Evolutionary conservation across 2,113 vertebrate species (phyloP), one percentile per base, ranked within the genome.

Genomic region (Phrynosoma platyrhinos): DNA sequence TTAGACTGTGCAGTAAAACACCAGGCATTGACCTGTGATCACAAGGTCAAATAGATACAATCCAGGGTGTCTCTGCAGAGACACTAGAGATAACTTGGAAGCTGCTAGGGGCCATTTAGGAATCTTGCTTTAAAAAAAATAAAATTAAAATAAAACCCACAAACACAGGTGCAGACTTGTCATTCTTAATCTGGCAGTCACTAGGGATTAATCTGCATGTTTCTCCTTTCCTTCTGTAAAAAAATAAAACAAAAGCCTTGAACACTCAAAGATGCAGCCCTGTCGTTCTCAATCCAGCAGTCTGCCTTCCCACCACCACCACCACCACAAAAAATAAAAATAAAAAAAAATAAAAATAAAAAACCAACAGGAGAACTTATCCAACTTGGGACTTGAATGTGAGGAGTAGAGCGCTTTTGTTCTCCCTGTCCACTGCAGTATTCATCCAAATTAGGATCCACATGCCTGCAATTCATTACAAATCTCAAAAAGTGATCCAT

Each of bases 41-140:
- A 58, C 53, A 80, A 80, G 79, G 79, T 80, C 55, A 62, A 62
- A 32, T 62, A 80, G 79, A 32, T 80, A 36, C 16, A 80, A 62
- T 80, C 79, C 18, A 62, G 9, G 62, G 76, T 23, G 76, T 78
- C 25, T 52, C 76, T 52, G n/a, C n/a, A 62, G 79, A 62, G 79
- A 32, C 9, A 78, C 9, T 53, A 78, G 42, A 27, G 42, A 78
- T 53, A 78, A 62, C 76, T 78, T 78, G 25, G 42, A 53, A 30
- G 47, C 25, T 53, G 76, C 52, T 78, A 78, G 52, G 25, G 47
- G 42, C 42, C 76, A 53, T 78, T 78, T 52, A 78, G 23, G 21
- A 40, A 72, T 18, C 12, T 77, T 77, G 18, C 42, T 62, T 62
- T 62, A 27, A 42, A 77, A 23, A 77, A 23, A 4, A 23, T 27